A percentile compares a stretch with the other conserved stretches of the same genome.
Conservation (phyloP, 2,888 invertebrate genomes). For the Drosophila bunnanda region DNA sequence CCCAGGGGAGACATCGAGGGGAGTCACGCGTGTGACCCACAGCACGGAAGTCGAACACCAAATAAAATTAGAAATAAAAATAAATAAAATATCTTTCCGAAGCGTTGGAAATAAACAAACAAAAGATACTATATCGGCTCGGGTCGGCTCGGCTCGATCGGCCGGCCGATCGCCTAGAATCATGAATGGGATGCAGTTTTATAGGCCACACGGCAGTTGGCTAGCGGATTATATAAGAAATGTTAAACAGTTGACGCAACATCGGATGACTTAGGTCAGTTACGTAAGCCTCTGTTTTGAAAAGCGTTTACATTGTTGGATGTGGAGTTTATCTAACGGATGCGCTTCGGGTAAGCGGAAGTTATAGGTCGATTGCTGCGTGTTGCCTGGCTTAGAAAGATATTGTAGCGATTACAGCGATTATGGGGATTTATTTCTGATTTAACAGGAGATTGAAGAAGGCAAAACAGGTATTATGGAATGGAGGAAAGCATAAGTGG, state of each 20-base stretch:
- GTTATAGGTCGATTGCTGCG: constrained; percentile 17
- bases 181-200: constrained; percentile 66
- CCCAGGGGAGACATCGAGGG: constrained; percentile 37
- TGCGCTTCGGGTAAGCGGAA: constrained; percentile 28
- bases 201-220: constrained; percentile 22
- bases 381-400: constrained; percentile 3
- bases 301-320: constrained; percentile 25
- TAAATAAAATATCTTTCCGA: constrained; percentile 34
- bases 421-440: neutral
- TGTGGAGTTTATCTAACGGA: constrained; percentile 38
- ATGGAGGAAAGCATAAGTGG: neutral
- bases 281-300: constrained; percentile 52
- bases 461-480: neutral
- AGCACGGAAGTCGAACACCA: constrained; percentile 67
- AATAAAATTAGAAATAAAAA: constrained; percentile 33
- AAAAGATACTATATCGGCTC: constrained; percentile 37
- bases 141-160: neutral
- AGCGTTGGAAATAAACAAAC: constrained; percentile 35
- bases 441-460: neutral
- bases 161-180: constrained; percentile 50
- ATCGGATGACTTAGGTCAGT: constrained; percentile 66
- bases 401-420: neutral
- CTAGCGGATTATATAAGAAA: constrained; percentile 37
- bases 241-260: constrained; percentile 51
- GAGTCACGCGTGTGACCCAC: constrained; percentile 67